Percentiles rank a stretch among this genome's conserved stretches.
phyloP scores from a whole-genome alignment of 2,113 vertebrate genomes.

The Cyphotilapia sp. region DNA sequence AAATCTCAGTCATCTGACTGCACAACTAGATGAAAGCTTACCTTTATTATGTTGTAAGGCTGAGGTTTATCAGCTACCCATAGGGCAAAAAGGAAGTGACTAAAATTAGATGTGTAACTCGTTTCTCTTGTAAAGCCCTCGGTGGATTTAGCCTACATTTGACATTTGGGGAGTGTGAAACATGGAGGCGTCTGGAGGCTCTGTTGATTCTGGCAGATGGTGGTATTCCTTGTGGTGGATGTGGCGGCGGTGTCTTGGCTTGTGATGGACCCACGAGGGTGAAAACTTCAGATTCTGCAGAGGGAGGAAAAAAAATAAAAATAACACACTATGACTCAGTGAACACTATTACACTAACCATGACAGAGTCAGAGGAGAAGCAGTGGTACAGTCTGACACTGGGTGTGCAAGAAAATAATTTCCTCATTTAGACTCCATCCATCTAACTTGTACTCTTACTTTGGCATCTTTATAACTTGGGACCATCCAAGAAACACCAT shows the following conservation, averaged over 20 bases:
- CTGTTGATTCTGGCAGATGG: not conserved
- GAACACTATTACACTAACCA: not conserved
- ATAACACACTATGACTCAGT: not conserved
- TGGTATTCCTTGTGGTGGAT: conserved; percentile 8
- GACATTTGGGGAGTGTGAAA: not conserved
- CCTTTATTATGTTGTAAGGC: not conserved
- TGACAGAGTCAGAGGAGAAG: not conserved
- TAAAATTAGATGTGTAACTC: not conserved
- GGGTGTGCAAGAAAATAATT: not conserved
- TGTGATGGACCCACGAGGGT: not conserved
- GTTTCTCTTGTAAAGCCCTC: not conserved
- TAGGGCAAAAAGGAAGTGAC: not conserved
- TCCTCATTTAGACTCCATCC: not conserved
- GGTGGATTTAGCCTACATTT: not conserved
- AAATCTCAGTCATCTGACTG: not conserved
- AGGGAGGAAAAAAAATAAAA: not conserved
- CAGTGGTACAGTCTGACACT: not conserved
- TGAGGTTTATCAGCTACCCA: not conserved
- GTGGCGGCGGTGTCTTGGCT: conserved; percentile 7
- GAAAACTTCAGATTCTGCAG: conserved; percentile 32
- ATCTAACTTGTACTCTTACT: not conserved
- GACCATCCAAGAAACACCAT: not conserved
- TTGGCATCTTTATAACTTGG: not conserved
- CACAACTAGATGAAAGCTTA: not conserved
- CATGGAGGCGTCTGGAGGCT: not conserved